phyloP scores from a whole-genome alignment of 2,113 vertebrate species.

The Zosterops lateralis region DNA sequence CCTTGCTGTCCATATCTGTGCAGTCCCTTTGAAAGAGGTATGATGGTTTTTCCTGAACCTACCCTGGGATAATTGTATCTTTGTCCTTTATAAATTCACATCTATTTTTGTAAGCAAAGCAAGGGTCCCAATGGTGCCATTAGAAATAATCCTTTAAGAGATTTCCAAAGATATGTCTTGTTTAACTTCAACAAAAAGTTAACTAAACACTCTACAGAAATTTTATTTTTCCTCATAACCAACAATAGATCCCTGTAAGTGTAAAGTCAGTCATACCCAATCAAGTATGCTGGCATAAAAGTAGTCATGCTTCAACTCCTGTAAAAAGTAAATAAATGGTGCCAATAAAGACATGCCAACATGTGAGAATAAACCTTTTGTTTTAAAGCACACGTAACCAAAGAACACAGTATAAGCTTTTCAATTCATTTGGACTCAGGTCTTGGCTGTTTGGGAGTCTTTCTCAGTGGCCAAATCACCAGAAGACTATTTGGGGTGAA shows the following conservation, averaged over 20 bases:
- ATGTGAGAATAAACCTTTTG: conserved; percentile 51
- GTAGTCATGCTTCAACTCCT: conserved; percentile 8
- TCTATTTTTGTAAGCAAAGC: conserved; percentile 34
- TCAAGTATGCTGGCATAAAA: conserved; percentile 17
- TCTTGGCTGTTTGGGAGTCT: background rate
- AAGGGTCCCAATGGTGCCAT: background rate
- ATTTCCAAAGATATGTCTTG: conserved; percentile 26
- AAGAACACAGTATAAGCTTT: background rate
- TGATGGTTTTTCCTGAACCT: background rate
- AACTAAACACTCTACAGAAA: conserved; percentile 14
- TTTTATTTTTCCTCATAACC: conserved; percentile 29
- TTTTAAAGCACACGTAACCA: background rate
- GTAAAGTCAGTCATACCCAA: conserved; percentile 20
- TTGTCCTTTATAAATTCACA: conserved; percentile 26
- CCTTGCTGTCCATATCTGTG: background rate
- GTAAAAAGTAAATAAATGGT: conserved; percentile 46
- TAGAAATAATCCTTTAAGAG: conserved; percentile 23
- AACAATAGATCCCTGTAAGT: conserved; percentile 42
- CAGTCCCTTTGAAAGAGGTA: background rate
- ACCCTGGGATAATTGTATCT: conserved; percentile 35
- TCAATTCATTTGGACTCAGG: background rate
- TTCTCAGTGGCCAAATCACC: background rate
- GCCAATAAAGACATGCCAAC: conserved; percentile 3
- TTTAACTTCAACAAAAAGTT: conserved; percentile 15
- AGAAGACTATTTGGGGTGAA: background rate